A percentile compares a stretch with the other conserved stretches of the same genome.
phyloP scores from a whole-genome alignment of 2,888 invertebrate genomes.

The Allacma fusca region DNA sequence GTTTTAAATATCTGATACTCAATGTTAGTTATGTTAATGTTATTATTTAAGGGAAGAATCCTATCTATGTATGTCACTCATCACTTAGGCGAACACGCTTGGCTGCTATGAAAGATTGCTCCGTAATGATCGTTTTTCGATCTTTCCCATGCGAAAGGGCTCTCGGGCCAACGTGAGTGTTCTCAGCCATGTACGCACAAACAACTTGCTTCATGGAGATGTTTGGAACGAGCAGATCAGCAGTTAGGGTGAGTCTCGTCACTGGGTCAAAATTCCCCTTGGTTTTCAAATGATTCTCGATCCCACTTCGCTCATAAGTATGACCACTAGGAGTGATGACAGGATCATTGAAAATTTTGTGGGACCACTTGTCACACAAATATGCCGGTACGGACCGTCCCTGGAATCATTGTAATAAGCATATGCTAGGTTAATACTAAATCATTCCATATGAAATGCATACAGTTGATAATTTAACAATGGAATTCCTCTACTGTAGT shows the following conservation, averaged over 20 bases:
- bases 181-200: neutral
- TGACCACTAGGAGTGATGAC: slow-evolving; percentile 7
- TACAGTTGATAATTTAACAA: too few relatives aligned
- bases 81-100: neutral
- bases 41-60: too few relatives aligned
- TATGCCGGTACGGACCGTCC: too few relatives aligned
- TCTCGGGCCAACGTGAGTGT: neutral
- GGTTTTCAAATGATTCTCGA: neutral
- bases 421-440: too few relatives aligned
- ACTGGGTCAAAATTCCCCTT: neutral
- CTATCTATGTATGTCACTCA: too few relatives aligned
- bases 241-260: neutral
- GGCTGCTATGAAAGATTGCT: neutral
- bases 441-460: too few relatives aligned
- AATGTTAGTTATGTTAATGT: too few relatives aligned
- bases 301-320: neutral
- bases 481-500: too few relatives aligned
- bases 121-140: neutral
- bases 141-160: neutral
- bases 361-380: too few relatives aligned
- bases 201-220: neutral
- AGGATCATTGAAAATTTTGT: too few relatives aligned
- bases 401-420: too few relatives aligned
- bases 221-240: slow-evolving; percentile 2
- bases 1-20: too few relatives aligned